A percentile compares a stretch with the other conserved stretches of the same genome.
These are phyloP conservation scores for Dasysyrphus albostriatus DNA, from an alignment of 2,888 invertebrate species.

Conservation along the genomic window DNA sequence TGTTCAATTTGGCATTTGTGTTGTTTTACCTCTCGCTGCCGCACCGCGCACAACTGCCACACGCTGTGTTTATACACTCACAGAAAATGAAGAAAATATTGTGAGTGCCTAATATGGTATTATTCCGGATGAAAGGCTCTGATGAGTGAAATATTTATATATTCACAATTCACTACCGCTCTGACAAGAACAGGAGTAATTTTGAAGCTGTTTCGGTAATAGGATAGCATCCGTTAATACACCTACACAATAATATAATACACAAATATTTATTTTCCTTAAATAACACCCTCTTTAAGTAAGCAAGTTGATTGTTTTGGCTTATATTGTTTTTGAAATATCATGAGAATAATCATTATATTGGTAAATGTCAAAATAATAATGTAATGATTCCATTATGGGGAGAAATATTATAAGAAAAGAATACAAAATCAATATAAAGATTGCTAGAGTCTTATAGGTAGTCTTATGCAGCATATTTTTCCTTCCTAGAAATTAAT, in stretches of 20 bases:
- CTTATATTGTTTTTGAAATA: not conserved
- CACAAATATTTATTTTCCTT: not conserved
- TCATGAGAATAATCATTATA: constrained; percentile 17
- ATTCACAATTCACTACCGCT: constrained; percentile 34
- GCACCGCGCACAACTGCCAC: not conserved
- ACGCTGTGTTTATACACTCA: not conserved
- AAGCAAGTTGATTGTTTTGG: not conserved
- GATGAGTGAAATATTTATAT: constrained; percentile 27
- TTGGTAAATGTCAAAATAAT: constrained; percentile 3
- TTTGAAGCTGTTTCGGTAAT: constrained; percentile 17
- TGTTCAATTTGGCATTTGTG: constrained; percentile 28
- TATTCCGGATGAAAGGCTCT: constrained; percentile 48
- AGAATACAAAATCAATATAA: constrained; percentile 12
- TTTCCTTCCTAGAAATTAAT: not conserved
- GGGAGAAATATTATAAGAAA: not conserved
- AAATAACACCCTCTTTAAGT: constrained; percentile 10
- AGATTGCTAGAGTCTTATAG: not conserved
- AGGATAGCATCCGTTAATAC: constrained; percentile 20
- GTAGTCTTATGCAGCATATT: not conserved
- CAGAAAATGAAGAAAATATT: constrained; percentile 31
- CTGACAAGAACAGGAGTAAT: not conserved
- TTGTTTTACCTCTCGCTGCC: not conserved
- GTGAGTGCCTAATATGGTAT: constrained; percentile 37
- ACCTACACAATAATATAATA: not conserved
- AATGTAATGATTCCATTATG: constrained; percentile 23